These are phyloP conservation scores for Scomber colias DNA, from an alignment of 2,113 vertebrate species.

Conservation along the genomic window DNA sequence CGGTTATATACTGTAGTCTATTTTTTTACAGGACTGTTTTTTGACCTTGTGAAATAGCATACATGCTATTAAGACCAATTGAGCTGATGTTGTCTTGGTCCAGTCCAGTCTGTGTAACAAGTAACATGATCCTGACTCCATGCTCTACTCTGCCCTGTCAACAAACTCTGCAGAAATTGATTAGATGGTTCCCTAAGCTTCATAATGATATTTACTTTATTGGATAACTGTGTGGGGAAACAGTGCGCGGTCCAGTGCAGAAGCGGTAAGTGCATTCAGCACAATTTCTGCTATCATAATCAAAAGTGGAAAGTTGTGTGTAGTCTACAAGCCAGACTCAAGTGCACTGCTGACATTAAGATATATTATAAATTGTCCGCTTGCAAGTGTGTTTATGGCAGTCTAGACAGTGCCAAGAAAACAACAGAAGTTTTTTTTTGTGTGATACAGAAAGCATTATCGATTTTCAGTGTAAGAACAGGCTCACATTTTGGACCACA, in stretches of 20 bases:
- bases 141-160: constrained; percentile 70
- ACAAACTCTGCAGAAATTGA: constrained; percentile 77
- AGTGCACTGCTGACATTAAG: constrained; percentile 51
- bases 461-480: neutral
- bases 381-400: constrained; percentile 10
- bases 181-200: constrained; percentile 75
- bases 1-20: neutral
- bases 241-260: constrained; percentile 56
- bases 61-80: constrained; percentile 51
- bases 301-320: constrained; percentile 74
- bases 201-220: constrained; percentile 78
- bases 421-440: neutral
- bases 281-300: constrained; percentile 80
- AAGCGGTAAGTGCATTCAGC: constrained; percentile 78
- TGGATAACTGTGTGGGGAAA: constrained; percentile 71
- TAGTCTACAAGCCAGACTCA: constrained; percentile 45
- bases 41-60: constrained; percentile 47
- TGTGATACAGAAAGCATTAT: neutral
- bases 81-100: constrained; percentile 51
- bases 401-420: neutral
- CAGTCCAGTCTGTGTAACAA: constrained; percentile 43
- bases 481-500: too few species aligned
- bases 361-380: constrained; percentile 15
- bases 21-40: constrained; percentile 3
- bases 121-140: constrained; percentile 75